Evolutionary conservation across 1,140 invertebrate genomes (phyloP).

Genomic region (Ectropis grisescens): DNA sequence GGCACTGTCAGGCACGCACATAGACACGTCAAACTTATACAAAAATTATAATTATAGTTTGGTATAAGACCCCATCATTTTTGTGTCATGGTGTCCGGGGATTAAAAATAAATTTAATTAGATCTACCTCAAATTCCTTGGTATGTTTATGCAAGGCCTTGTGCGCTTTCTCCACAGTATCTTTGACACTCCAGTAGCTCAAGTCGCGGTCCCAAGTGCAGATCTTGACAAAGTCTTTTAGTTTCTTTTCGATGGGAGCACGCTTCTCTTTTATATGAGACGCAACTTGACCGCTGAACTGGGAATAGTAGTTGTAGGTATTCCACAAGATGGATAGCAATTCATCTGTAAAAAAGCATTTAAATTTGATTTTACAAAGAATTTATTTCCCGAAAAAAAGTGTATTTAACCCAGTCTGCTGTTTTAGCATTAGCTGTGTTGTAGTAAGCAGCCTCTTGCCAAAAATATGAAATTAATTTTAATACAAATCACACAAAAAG

Average conservation of each 20-base stretch:
- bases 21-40: too few species aligned
- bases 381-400: too few species aligned
- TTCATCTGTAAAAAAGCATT: constrained; percentile 50
- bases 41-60: too few species aligned
- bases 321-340: constrained; percentile 86
- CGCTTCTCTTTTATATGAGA: constrained; percentile 76
- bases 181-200: constrained; percentile 94
- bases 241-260: constrained; percentile 89
- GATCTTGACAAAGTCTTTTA: constrained; percentile 95
- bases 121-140: constrained; percentile 77
- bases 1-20: too few species aligned
- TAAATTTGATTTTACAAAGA: not conserved
- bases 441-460: too few species aligned
- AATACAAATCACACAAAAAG: too few species aligned
- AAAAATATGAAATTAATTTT: too few species aligned
- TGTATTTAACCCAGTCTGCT: too few species aligned
- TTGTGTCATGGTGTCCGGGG: too few species aligned
- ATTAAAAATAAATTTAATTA: too few species aligned
- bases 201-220: constrained; percentile 94
- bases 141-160: constrained; percentile 89
- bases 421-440: too few species aligned
- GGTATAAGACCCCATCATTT: too few species aligned
- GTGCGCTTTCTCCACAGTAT: constrained; percentile 89
- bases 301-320: constrained; percentile 86
- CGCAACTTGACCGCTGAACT: constrained; percentile 79